Conservation (phyloP, 1,140 invertebrate genomes). For the Macrobrachium nipponense region DNA sequence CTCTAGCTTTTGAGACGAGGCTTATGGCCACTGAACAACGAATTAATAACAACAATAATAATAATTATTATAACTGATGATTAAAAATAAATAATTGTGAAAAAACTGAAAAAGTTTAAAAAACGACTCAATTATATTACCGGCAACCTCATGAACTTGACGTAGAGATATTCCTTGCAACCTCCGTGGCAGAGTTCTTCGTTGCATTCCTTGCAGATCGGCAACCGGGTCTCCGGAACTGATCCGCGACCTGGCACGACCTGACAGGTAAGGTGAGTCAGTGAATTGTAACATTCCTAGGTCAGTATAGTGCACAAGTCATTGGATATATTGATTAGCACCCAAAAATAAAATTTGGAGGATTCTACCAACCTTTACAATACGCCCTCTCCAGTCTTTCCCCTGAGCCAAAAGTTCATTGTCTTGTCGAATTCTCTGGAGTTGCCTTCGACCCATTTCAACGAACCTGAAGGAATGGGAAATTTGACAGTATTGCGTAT, state of each 20-base stretch:
- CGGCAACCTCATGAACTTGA: conserved; percentile 68
- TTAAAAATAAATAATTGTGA: not conserved
- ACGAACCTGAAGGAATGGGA: conserved; percentile 27
- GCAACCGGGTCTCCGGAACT: conserved; percentile 65
- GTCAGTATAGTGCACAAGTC: too few relatives aligned
- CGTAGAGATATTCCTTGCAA: conserved; percentile 72
- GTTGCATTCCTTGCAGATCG: conserved; percentile 80
- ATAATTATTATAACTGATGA: not conserved
- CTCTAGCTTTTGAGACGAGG: too few relatives aligned
- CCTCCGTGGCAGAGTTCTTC: conserved; percentile 86
- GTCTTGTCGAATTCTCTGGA: conserved; percentile 66
- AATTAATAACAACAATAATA: not conserved
- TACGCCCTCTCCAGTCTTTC: conserved; percentile 75
- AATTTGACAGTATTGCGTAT: too few relatives aligned
- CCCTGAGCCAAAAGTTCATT: conserved; percentile 73
- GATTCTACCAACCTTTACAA: conserved; percentile 78
- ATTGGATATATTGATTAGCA: not conserved
- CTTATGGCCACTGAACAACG: too few relatives aligned
- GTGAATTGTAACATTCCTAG: too few relatives aligned
- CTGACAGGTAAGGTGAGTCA: conserved; percentile 5
- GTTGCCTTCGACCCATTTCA: conserved; percentile 70
- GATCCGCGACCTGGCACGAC: conserved; percentile 64
- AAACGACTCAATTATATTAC: conserved; percentile 20
- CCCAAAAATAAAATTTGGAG: conserved; percentile 6
- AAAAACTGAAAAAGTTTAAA: too few relatives aligned